These are phyloP conservation scores for Heliconius hortense DNA, from an alignment of 2,888 invertebrate genomes.

Conservation along the genomic window DNA sequence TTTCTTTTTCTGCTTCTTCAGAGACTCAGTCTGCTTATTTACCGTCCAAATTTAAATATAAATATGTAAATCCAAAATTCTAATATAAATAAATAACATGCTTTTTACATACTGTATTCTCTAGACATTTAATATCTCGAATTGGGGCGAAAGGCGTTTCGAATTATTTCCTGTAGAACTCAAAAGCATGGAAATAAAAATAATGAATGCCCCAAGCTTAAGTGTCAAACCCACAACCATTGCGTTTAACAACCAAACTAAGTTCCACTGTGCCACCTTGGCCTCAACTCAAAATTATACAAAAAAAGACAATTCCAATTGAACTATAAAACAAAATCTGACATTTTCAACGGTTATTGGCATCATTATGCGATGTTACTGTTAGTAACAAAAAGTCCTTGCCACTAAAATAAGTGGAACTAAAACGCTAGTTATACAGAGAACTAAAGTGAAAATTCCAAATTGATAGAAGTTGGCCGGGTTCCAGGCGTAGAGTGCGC, in stretches of 20 bases:
- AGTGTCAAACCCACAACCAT: not conserved
- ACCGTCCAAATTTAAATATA: no score
- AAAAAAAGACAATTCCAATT: not conserved
- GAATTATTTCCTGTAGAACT: not conserved
- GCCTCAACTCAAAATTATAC: not conserved
- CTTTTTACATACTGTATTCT: not conserved
- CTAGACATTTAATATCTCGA: not conserved
- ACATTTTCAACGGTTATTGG: constrained; percentile 11
- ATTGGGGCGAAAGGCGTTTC: no score
- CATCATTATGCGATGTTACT: constrained; percentile 13
- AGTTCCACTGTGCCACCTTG: not conserved
- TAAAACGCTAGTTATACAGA: constrained; percentile 37
- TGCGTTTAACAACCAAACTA: no score
- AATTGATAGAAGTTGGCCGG: constrained; percentile 61
- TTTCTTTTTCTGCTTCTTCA: no score
- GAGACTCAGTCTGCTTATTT: no score
- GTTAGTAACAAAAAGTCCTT: constrained; percentile 31
- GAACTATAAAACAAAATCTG: not conserved
- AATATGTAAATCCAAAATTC: no score
- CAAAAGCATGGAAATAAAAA: not conserved
- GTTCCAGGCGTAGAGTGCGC: constrained; percentile 59
- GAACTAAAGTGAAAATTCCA: constrained; percentile 50
- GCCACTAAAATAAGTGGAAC: constrained; percentile 31
- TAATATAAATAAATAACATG: no score
- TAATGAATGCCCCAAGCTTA: not conserved